Conservation (phyloP, 2,113 vertebrate genomes). For the Mixornis gularis region DNA sequence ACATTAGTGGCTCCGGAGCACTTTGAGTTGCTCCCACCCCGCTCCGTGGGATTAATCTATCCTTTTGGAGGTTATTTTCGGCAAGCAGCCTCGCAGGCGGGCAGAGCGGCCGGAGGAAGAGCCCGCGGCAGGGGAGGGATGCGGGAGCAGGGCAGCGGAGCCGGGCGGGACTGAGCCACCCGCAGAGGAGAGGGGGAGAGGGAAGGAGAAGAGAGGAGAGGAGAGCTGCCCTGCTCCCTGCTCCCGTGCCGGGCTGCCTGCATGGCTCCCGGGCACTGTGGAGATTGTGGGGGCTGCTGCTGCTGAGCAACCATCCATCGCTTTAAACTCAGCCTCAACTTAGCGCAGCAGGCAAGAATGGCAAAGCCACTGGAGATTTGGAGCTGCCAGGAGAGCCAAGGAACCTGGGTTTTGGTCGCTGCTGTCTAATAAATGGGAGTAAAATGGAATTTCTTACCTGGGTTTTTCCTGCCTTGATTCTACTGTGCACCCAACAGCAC, state of each 20-base stretch:
- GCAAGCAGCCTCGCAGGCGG: not conserved
- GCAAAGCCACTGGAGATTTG: not conserved
- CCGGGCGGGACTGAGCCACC: not conserved
- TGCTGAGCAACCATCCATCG: not conserved
- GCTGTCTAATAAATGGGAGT: slow-evolving; percentile 24
- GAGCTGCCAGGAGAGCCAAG: slow-evolving; percentile 10
- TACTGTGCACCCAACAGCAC: slow-evolving; percentile 63
- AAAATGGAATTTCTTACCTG: slow-evolving; percentile 65
- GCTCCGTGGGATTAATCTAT: not conserved
- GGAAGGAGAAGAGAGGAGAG: not conserved
- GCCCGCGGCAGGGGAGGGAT: not conserved
- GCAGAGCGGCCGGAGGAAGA: not conserved
- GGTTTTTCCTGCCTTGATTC: slow-evolving; percentile 63
- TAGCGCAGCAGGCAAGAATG: slow-evolving; percentile 40
- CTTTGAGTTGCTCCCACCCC: not conserved
- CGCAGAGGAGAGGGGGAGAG: not conserved
- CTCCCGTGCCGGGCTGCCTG: not conserved
- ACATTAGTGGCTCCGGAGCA: not conserved
- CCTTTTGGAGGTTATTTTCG: slow-evolving; percentile 24
- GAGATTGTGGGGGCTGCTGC: not conserved
- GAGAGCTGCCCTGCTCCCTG: not conserved
- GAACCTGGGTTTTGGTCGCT: not conserved
- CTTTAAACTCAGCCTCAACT: slow-evolving; percentile 32
- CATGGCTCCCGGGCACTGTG: not conserved
- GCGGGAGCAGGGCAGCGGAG: not conserved